Evolutionary conservation across 2,113 vertebrate genomes (phyloP), one percentile per base, ranked within the genome.

Genomic region (Lucifuga dentata): DNA sequence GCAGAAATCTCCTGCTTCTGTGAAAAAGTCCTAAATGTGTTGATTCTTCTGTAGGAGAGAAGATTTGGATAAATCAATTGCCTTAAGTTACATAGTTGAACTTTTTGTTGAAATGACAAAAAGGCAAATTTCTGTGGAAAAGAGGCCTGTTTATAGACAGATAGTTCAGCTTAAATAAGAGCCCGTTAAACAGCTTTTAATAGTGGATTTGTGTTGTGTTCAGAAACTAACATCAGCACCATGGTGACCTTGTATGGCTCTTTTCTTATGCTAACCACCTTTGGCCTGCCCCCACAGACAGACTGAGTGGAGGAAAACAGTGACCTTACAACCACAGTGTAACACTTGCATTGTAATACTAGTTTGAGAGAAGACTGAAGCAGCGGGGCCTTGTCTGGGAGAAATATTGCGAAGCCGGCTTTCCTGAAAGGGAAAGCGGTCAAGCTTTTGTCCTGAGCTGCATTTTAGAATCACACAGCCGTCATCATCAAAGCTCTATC

Each of bases 181-280:
- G 15, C 15, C 35, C 23, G 24, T 64, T n/a, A 8, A 51, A 48
- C 10, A 0, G 11, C 0, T 8, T 50, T 61, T 59, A 46, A 23
- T 49, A 13, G 39, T 43, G 20, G 20, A 17, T 55, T 55, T 52
- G 35, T 41, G 1, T 46, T 29, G 26, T 29, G 26, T 29, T 3
- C 13, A 11, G 11, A 17, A 19, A 13, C 44, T n/a, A n/a, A n/a
- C n/a, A n/a, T n/a, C n/a, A 45, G 39, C 48, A 20, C 19, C 20
- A 46, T 29, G 19, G 36, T 44, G 19, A 59, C 49, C 58, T 21
- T 58, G 13, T 57, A 16, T 21, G 5, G 32, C 6, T 40, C 53
- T 11, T 51, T 74, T 85, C 55, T 75, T 5, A 73, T 81, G 60
- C 41, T 57, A 71, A 78, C 29, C 9, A 5, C 29, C 3, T 8